Conservation (phyloP, 1,140 invertebrate species). For the Drosophila orena region DNA sequence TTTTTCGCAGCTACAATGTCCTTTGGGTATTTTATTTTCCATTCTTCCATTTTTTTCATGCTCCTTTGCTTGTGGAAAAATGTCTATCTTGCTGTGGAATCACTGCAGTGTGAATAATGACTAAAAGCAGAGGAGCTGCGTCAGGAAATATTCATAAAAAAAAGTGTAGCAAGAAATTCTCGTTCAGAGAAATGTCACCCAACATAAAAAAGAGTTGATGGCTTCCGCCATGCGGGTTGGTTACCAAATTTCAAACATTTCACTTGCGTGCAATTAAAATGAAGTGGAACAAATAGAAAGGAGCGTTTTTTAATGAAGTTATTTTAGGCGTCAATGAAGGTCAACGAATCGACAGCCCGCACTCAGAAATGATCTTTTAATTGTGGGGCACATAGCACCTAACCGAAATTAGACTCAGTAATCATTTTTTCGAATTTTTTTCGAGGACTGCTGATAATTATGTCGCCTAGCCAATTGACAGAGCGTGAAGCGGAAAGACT, state of each 20-base stretch:
- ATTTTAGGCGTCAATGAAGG: conserved; percentile 75
- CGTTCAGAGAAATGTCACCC: conserved; percentile 22
- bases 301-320: conserved; percentile 68
- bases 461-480: conserved; percentile 53
- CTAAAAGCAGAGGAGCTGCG: conserved; percentile 50
- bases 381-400: conserved; percentile 55
- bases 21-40: conserved; percentile 39
- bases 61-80: conserved; percentile 23
- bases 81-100: conserved; percentile 66
- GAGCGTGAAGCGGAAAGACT: conserved; percentile 59
- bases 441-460: conserved; percentile 53
- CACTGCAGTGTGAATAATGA: conserved; percentile 80
- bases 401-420: conserved; percentile 68
- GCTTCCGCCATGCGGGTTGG: conserved; percentile 57
- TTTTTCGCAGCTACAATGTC: conserved; percentile 40
- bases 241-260: conserved; percentile 35
- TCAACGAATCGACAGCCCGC: conserved; percentile 80
- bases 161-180: conserved; percentile 45
- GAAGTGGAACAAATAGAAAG: conserved; percentile 9
- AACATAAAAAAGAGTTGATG: conserved; percentile 32
- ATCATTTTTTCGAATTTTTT: conserved; percentile 40
- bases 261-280: conserved; percentile 26
- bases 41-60: conserved; percentile 1
- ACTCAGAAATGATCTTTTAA: conserved; percentile 75
- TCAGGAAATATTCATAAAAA: conserved; percentile 79